phyloP scores from a whole-genome alignment of 2,888 invertebrate genomes.

The Electrophaes corylata region DNA sequence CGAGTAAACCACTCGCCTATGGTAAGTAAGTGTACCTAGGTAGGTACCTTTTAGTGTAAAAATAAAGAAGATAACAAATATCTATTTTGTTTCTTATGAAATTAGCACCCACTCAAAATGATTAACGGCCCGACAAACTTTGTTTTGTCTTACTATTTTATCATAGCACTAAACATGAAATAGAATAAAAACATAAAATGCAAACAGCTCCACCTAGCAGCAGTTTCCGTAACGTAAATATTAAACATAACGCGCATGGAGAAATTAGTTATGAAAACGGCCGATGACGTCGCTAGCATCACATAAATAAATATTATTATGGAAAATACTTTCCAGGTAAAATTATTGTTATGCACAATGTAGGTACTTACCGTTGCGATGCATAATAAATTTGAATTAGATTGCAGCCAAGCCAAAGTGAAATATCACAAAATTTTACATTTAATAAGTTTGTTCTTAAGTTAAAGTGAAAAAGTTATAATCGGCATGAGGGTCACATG shows the following conservation, averaged over 20 bases:
- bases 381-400: constrained; percentile 50
- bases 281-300: constrained; percentile 48
- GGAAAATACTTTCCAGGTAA: background rate
- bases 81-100: too few species aligned
- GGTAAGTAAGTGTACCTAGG: too few species aligned
- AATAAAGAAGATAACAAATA: too few species aligned
- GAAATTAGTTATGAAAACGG: constrained; percentile 21
- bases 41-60: too few species aligned
- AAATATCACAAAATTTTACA: constrained; percentile 4
- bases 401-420: constrained; percentile 6
- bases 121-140: too few species aligned
- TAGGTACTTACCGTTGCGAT: constrained; percentile 64
- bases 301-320: constrained; percentile 32
- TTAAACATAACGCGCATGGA: background rate
- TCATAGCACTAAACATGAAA: too few species aligned
- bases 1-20: too few species aligned
- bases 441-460: constrained; percentile 15
- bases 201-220: constrained; percentile 51
- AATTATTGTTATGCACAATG: background rate
- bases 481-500: constrained; percentile 65
- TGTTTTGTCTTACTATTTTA: too few species aligned
- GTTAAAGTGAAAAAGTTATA: constrained; percentile 7
- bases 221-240: background rate
- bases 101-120: too few species aligned
- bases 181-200: background rate